These are phyloP conservation scores for Periophthalmus modestus DNA, from an alignment of 2,113 vertebrate genomes.

Conservation along the genomic window DNA sequence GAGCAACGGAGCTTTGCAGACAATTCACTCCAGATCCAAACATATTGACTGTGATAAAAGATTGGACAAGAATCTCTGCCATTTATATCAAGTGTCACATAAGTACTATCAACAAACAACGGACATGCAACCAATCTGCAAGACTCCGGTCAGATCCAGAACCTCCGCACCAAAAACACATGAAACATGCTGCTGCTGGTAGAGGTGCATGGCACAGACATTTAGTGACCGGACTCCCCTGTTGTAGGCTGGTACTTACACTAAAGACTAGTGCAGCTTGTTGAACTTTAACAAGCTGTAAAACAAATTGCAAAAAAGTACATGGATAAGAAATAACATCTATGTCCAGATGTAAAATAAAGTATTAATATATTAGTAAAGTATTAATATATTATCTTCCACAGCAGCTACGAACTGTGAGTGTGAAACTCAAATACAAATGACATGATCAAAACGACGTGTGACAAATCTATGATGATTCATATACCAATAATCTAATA, in stretches of 20 bases:
- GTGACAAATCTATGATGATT: neutral
- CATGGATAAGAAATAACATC: too few relatives aligned
- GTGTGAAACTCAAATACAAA: neutral
- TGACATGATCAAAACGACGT: neutral
- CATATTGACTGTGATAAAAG: constrained; percentile 26
- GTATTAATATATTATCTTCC: too few relatives aligned
- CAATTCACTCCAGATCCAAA: constrained; percentile 31
- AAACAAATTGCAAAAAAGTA: neutral
- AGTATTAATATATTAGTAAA: too few relatives aligned
- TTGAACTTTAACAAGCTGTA: too few relatives aligned
- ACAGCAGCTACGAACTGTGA: neutral
- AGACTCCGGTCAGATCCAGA: neutral
- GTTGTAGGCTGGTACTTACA: too few relatives aligned
- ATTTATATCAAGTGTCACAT: constrained; percentile 41
- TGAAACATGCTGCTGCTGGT: too few relatives aligned
- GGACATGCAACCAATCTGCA: neutral
- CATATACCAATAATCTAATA: too few relatives aligned
- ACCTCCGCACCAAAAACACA: neutral
- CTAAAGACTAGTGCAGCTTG: neutral
- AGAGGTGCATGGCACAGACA: neutral
- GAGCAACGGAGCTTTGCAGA: constrained; percentile 25
- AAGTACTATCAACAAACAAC: constrained; percentile 9
- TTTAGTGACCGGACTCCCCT: too few relatives aligned
- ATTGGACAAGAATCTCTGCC: constrained; percentile 46
- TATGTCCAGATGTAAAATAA: too few relatives aligned